Percentiles rank a stretch among this genome's conserved stretches.
Evolutionary conservation across 2,113 vertebrate species (phyloP).

Genomic region (Polypterus bichir): DNA sequence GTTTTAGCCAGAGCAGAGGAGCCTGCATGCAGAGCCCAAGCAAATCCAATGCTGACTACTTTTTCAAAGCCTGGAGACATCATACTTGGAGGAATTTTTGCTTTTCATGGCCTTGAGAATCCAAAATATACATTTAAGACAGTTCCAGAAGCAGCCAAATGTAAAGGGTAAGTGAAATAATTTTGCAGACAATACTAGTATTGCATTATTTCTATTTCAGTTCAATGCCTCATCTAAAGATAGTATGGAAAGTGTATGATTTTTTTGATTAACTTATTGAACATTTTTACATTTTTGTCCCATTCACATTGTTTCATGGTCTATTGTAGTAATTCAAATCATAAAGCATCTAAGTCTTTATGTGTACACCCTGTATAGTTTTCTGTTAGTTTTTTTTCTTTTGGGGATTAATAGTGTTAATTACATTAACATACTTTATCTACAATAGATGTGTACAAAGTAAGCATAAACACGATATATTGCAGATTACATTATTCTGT

Average conservation of each 20-base stretch:
- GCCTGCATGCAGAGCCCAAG: slow-evolving; percentile 16
- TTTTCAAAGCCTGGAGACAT: slow-evolving; percentile 20
- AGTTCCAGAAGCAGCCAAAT: slow-evolving; percentile 9
- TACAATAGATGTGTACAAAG: background rate
- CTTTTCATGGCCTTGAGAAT: slow-evolving; percentile 10
- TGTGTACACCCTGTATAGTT: background rate
- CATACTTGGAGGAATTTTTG: slow-evolving; percentile 22
- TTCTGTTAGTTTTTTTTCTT: background rate
- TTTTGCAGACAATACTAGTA: background rate
- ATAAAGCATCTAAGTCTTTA: too few species aligned
- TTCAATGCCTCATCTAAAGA: background rate
- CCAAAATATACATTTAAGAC: slow-evolving; percentile 8
- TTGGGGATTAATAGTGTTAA: background rate
- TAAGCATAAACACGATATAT: too few species aligned
- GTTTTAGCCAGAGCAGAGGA: slow-evolving; percentile 8
- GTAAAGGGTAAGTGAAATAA: slow-evolving; percentile 7
- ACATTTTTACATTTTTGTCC: too few species aligned
- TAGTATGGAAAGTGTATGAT: too few species aligned
- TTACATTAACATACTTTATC: too few species aligned
- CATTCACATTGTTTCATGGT: background rate
- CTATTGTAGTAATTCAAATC: background rate
- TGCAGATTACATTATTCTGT: background rate
- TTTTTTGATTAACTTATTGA: too few species aligned
- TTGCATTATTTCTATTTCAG: background rate
- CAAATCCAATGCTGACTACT: slow-evolving; percentile 8